Percentiles rank a stretch among this genome's conserved stretches.
phyloP scores from a whole-genome alignment of 2,888 invertebrate species.

The Polydrusus cervinus region DNA sequence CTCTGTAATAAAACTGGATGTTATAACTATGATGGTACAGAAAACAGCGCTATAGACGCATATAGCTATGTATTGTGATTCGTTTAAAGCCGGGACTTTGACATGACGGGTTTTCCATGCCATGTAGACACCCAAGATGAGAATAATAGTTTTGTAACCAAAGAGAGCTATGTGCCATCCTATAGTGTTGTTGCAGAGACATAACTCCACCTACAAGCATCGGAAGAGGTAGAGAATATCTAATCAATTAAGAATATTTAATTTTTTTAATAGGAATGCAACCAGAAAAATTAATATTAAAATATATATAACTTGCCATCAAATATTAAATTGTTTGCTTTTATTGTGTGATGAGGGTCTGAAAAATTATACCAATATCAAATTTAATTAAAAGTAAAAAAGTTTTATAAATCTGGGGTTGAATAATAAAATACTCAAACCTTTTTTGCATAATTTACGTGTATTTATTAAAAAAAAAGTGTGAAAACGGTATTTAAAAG shows the following conservation, averaged over 20 bases:
- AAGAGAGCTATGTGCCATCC: slow-evolving; percentile 94
- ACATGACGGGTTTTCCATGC: slow-evolving; percentile 96
- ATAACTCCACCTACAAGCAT: slow-evolving; percentile 84
- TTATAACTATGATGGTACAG: slow-evolving; percentile 88
- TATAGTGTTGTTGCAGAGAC: slow-evolving; percentile 89
- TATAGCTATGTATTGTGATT: slow-evolving; percentile 94
- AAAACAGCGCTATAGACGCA: slow-evolving; percentile 95
- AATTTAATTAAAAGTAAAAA: too few species aligned
- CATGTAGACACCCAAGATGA: slow-evolving; percentile 94
- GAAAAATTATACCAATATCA: too few species aligned
- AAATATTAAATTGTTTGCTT: neutral
- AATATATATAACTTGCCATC: too few species aligned
- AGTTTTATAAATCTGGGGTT: too few species aligned
- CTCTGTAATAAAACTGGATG: slow-evolving; percentile 91
- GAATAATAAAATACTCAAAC: too few species aligned
- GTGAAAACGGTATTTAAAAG: neutral
- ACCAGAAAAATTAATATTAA: too few species aligned
- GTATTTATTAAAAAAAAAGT: too few species aligned
- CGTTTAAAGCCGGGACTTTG: slow-evolving; percentile 92
- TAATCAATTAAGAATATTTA: too few species aligned
- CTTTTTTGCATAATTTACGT: too few species aligned
- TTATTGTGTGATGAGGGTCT: too few species aligned
- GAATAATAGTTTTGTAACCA: slow-evolving; percentile 90
- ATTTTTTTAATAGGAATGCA: too few species aligned
- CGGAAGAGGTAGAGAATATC: too few species aligned